Base-by-base conservation (phyloP, 2,888 invertebrate species). In the Sepiola atlantica region DNA sequence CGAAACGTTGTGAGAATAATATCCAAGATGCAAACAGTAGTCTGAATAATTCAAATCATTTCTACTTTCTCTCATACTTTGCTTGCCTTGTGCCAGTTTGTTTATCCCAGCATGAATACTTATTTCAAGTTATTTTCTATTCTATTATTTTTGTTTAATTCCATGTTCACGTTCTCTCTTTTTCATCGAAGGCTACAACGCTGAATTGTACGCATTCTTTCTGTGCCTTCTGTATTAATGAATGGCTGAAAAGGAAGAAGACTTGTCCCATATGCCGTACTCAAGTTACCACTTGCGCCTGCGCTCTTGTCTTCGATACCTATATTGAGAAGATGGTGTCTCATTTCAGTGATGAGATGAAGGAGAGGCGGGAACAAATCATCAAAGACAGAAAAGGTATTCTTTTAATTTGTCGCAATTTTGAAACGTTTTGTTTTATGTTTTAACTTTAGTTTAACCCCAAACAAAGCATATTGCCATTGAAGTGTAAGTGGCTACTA, bases 191-290 rank as follows among this genome's bases (percentile, higher is more conserved):
- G 96, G 98, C 98, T 0, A 98, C 98, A 10, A 98, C 98, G 0
- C 97, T 98, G 28, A 98, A 98, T 96, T 98, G 98, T 97, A 98
- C 98, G 0, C 98, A 98, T 96, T 98, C 98, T 0, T 98, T 98
- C 96, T 98, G 98, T 96, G 98, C 98, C 95, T 98, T 98, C 96
- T 98, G 98, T 96, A 98, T 98, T 94, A 97, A 97, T 0, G 97
- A 97, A 95, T 98, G 98, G 98, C 98, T 98, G 96, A 98, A 98
- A 95, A 98, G 98, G 96, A 98, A 98, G 96, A 98, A 97, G 35
- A 98, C 98, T 45, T 98, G 98, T 96, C 98, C 98, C 0, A 98
- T 98, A 94, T 98, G 98, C 97, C 97, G 98, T 97, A 94, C 96
- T 16, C 94, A 95, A 12, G 96, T 97, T 32, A 96, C 96, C 0